These are phyloP conservation scores for Brachionus manjavacas DNA, from an alignment of 1,140 invertebrate species.

Conservation along the genomic window DNA sequence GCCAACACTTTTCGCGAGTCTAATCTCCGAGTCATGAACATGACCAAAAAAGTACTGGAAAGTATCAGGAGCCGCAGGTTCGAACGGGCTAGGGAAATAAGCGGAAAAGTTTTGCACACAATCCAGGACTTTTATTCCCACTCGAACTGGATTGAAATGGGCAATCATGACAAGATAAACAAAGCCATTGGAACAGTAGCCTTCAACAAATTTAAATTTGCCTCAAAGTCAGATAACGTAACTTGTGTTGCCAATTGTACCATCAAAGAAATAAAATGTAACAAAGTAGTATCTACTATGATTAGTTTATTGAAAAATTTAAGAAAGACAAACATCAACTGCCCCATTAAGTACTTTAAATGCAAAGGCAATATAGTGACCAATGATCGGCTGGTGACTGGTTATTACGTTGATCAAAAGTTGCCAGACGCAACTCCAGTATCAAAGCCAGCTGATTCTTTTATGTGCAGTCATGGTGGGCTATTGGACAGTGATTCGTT, in stretches of 20 bases:
- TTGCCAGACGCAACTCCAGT: neutral
- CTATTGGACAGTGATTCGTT: neutral
- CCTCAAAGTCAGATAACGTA: neutral
- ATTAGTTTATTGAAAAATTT: slow-evolving; percentile 4
- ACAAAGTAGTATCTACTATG: neutral
- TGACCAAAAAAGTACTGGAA: neutral
- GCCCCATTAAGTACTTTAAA: slow-evolving; percentile 22
- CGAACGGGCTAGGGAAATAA: neutral
- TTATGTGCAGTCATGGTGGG: slow-evolving; percentile 38
- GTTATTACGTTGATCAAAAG: slow-evolving; percentile 9
- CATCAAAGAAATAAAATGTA: neutral
- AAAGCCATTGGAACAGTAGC: neutral
- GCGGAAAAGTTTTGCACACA: slow-evolving; percentile 35
- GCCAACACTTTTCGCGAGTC: neutral
- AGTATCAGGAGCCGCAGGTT: neutral
- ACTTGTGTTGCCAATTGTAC: slow-evolving; percentile 9
- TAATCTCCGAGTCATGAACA: slow-evolving; percentile 13
- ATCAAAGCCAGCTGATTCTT: neutral
- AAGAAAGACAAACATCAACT: neutral
- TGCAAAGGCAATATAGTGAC: slow-evolving; percentile 21
- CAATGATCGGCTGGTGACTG: neutral
- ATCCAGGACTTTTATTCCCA: slow-evolving; percentile 42
- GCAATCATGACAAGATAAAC: slow-evolving; percentile 17
- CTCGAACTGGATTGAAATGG: slow-evolving; percentile 43
- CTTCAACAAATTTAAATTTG: neutral